These are phyloP conservation scores for Simalia tracyae DNA, from an alignment of 2,797 vertebrate species.

Conservation along the genomic window DNA sequence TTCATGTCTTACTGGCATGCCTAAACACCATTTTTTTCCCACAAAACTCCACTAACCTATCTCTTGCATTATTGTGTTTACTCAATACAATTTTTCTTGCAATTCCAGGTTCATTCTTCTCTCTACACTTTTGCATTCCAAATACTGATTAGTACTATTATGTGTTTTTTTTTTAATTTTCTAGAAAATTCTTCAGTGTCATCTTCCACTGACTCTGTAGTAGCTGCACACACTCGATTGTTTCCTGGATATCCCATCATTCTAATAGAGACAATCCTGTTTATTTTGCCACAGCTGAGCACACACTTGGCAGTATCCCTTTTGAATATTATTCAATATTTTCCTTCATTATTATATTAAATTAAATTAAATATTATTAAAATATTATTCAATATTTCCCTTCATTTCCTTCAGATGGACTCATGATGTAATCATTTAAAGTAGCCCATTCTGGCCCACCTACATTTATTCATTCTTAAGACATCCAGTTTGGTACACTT, in stretches of 20 bases:
- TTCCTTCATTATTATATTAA: background rate
- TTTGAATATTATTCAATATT: background rate
- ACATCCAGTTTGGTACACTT: background rate
- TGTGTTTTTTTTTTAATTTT: background rate
- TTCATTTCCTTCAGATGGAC: too few species aligned
- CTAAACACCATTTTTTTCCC: background rate
- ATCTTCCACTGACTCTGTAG: background rate
- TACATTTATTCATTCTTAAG: background rate
- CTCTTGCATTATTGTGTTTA: background rate
- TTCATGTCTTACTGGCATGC: background rate
- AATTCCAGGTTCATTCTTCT: background rate
- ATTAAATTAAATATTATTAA: too few species aligned
- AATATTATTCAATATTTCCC: too few species aligned
- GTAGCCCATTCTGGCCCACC: too few species aligned
- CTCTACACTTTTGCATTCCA: background rate
- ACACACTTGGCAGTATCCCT: background rate
- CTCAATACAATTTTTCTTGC: background rate
- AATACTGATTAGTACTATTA: background rate
- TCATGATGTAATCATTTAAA: too few species aligned
- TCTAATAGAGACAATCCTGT: background rate
- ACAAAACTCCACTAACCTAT: background rate
- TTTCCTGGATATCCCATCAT: background rate
- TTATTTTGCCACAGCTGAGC: background rate
- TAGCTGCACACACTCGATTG: background rate
- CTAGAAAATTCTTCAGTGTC: background rate